Percentiles rank a stretch among this genome's conserved stretches.
Conservation (phyloP, 2,797 vertebrate species). For the Potorous gilbertii region DNA sequence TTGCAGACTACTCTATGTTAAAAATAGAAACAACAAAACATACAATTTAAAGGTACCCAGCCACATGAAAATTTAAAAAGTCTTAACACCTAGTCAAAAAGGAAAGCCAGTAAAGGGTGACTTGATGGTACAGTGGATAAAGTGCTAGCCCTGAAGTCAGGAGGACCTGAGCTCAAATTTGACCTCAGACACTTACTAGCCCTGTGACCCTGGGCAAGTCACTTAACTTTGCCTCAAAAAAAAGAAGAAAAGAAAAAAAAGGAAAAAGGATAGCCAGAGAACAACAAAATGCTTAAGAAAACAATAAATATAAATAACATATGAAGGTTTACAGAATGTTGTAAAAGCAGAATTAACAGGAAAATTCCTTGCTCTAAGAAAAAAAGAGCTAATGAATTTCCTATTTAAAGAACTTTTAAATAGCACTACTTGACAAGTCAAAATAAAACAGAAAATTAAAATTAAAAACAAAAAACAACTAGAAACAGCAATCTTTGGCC, state of each 20-base stretch:
- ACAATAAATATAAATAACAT: not conserved
- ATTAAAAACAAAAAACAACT: not conserved
- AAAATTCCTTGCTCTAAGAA: not conserved
- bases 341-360: not conserved
- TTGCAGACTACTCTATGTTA: not conserved
- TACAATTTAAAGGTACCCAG: not conserved
- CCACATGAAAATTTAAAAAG: not conserved
- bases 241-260: too few species aligned
- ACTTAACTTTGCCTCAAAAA: not conserved
- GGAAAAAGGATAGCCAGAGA: not conserved
- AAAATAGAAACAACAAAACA: not conserved
- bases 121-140: not conserved
- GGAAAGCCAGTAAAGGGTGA: not conserved
- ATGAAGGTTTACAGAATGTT: not conserved
- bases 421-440: not conserved
- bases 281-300: not conserved
- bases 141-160: not conserved
- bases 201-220: not conserved
- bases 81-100: not conserved
- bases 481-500: not conserved
- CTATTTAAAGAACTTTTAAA: not conserved
- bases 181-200: not conserved
- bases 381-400: not conserved
- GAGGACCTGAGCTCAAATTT: not conserved
- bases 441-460: not conserved